These are phyloP conservation scores for Gallinago stenura DNA, from an alignment of 2,797 vertebrate genomes.

Conservation along the genomic window DNA sequence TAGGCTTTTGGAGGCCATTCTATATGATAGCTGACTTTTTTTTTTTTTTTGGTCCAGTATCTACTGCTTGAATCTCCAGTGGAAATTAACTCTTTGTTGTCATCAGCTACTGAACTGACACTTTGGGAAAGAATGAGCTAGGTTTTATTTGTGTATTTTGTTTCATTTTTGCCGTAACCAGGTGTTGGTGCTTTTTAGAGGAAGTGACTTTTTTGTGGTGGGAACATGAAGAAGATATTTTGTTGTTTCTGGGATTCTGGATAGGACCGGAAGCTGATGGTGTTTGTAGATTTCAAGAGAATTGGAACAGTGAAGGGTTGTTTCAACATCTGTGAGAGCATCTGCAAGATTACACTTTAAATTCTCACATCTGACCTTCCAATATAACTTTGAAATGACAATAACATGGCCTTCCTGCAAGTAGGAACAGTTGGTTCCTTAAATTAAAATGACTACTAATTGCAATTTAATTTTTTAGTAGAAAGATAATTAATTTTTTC, in stretches of 20 bases:
- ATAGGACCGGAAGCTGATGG: neutral
- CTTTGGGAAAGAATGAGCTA: neutral
- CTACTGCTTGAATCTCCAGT: neutral
- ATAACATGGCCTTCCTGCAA: neutral
- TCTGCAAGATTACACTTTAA: neutral
- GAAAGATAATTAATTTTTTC: neutral
- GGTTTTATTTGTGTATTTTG: neutral
- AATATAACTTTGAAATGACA: neutral
- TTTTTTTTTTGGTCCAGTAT: neutral
- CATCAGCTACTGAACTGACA: neutral
- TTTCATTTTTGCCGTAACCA: neutral
- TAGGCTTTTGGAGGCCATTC: neutral
- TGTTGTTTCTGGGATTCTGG: neutral
- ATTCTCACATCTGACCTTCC: neutral
- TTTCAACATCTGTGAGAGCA: neutral
- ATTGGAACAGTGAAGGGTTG: neutral
- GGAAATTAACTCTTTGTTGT: neutral
- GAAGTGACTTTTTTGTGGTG: neutral
- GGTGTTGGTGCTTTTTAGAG: neutral
- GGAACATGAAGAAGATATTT: neutral
- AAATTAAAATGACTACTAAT: conserved; percentile 2
- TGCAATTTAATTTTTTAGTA: conserved; percentile 15
- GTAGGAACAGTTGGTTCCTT: conserved; percentile 13
- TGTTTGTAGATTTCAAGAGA: neutral
- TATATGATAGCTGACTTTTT: neutral